Conservation (phyloP, 1,140 invertebrate genomes). For the Drosophila truncata region DNA sequence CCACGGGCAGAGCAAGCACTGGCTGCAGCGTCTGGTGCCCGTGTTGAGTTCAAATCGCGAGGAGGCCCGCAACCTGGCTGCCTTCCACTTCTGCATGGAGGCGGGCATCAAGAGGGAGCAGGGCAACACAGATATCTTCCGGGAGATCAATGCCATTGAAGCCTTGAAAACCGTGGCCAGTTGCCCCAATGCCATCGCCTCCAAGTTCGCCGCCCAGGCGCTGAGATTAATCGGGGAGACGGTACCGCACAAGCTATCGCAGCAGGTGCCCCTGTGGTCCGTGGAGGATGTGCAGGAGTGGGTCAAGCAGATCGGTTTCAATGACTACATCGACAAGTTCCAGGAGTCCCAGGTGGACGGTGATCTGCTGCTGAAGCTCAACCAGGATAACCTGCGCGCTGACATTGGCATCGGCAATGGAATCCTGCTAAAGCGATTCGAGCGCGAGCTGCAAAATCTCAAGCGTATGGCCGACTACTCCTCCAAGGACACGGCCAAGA, state of each 20-base stretch:
- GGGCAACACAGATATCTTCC: constrained; percentile 97
- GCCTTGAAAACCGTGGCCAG: constrained; percentile 98
- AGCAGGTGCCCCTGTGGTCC: constrained; percentile 99
- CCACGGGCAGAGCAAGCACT: constrained; percentile 98
- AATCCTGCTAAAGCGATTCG: constrained; percentile 96
- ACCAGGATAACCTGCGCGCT: constrained; percentile 95
- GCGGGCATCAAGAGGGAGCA: constrained; percentile 99
- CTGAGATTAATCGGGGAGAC: constrained; percentile 97
- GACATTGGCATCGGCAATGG: constrained; percentile 98
- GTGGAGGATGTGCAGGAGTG: constrained; percentile 98
- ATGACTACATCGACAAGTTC: constrained; percentile 93
- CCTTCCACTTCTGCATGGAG: constrained; percentile 99
- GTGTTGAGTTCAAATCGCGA: constrained; percentile 98
- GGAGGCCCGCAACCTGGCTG: constrained; percentile 97
- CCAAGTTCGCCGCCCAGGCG: constrained; percentile 98
- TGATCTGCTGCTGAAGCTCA: constrained; percentile 97
- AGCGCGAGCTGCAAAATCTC: constrained; percentile 96
- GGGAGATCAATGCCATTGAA: constrained; percentile 97
- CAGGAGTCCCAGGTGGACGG: constrained; percentile 97
- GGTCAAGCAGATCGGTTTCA: constrained; percentile 99
- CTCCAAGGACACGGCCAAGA: constrained; percentile 95
- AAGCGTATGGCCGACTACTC: constrained; percentile 99
- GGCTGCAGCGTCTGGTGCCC: constrained; percentile 96
- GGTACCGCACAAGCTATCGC: constrained; percentile 98
- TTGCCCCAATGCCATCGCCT: constrained; percentile 98